Conservation (phyloP, 2,888 invertebrate species). For the Tipula unca region DNA sequence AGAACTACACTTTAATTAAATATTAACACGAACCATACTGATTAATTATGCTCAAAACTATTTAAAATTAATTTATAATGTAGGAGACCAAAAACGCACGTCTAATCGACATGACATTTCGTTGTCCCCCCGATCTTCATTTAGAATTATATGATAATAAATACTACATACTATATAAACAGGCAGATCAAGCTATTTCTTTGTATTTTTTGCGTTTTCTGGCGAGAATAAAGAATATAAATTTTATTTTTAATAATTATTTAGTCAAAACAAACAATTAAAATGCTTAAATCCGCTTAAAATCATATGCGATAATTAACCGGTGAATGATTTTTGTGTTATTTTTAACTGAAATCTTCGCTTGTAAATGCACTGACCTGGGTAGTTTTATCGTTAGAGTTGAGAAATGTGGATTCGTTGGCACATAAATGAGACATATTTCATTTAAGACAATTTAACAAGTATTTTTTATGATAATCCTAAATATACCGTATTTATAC, state of each 20-base stretch:
- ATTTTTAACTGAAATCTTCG: not conserved
- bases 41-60: too few relatives aligned
- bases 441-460: too few relatives aligned
- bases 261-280: not conserved
- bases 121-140: not conserved
- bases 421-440: too few relatives aligned
- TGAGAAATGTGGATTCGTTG: too few relatives aligned
- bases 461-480: too few relatives aligned
- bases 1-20: too few relatives aligned
- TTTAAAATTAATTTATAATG: too few relatives aligned
- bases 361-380: not conserved
- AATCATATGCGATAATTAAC: not conserved
- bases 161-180: not conserved
- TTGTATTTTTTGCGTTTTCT: not conserved
- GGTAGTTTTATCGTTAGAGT: not conserved
- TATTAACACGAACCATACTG: too few relatives aligned
- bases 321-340: not conserved
- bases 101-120: too few relatives aligned
- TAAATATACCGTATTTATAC: too few relatives aligned
- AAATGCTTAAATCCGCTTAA: not conserved
- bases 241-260: not conserved
- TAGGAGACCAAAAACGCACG: too few relatives aligned
- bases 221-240: not conserved
- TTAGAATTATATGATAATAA: not conserved
- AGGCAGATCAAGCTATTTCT: not conserved